Base-by-base conservation (phyloP, 2,113 vertebrate species). In the Saccopteryx bilineata region DNA sequence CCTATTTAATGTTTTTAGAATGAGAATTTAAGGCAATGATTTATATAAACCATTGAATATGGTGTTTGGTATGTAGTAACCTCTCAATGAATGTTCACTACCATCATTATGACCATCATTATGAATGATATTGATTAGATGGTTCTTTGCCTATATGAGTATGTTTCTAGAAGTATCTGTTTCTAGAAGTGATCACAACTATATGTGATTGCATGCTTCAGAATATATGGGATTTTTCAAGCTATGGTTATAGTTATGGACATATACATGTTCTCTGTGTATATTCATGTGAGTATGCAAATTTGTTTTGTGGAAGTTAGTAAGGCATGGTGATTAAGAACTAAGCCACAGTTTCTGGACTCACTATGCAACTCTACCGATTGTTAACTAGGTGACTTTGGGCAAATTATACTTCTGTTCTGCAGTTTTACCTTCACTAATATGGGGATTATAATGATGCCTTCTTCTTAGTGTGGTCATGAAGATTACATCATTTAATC, bases 21-120 rank as follows among this genome's bases (percentile, higher is more conserved):
- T 80, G 81, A 92, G 63, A 9, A 95, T 80, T 94, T 96, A 87
- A 50, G 83, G 81, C 95, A 95, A 95, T 72, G 74, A 76, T 68
- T 92, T 92, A 68, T 74, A 78, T 79, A 86, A 95, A 82, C 2
- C 50, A 96, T 26, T 94, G 65, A 92, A 92, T 33, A 76, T 85
- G 5, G 28, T 58, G 9, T 54, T 95, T 91, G 78, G 14, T 66
- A 18, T 78, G 54, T 76, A 87, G 31, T 74, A 74, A 93, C 92
- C 48, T 87, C 13, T 87, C 50, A 90, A 21, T 91, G 46, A 95
- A 72, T 88, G 46, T n/a, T 63, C 92, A 26, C 48, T 69, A 82
- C 58, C 65, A 74, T 72, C 15, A 87, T 94, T 50, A 87, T 82
- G 54, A 78, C 69, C 39, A 88, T 83, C 17, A 90, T 87, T 26